phyloP scores from a whole-genome alignment of 2,113 vertebrate genomes.

The Dasyprocta punctata region DNA sequence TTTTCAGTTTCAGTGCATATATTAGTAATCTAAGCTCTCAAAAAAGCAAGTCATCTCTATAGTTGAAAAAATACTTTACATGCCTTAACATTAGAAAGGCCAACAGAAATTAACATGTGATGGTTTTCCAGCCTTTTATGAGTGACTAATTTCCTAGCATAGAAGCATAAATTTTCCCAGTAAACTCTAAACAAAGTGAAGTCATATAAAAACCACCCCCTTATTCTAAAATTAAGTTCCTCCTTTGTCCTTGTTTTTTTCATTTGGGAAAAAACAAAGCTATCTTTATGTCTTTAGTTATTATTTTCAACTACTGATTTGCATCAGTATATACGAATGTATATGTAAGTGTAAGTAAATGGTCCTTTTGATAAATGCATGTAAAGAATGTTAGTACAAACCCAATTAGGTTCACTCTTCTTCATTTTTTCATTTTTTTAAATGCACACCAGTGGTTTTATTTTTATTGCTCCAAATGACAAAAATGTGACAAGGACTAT shows the following conservation, averaged over 20 bases:
- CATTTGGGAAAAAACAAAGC: not conserved
- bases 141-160: constrained; percentile 43
- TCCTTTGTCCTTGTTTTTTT: not conserved
- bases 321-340: not conserved
- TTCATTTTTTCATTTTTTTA: not conserved
- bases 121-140: constrained; percentile 54
- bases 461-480: not conserved
- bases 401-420: not conserved
- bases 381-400: not conserved
- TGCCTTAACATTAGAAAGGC: constrained; percentile 53
- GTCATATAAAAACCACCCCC: not conserved
- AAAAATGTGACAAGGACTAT: not conserved
- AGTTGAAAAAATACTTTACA: constrained; percentile 66
- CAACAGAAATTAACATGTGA: constrained; percentile 68
- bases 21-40: constrained; percentile 58
- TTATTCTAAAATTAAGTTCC: constrained; percentile 29
- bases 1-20: constrained; percentile 59
- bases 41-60: constrained; percentile 61
- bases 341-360: not conserved
- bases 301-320: constrained; percentile 14
- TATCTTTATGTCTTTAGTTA: not conserved
- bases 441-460: not conserved
- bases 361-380: not conserved
- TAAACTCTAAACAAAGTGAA: not conserved
- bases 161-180: constrained; percentile 28